phyloP scores from a whole-genome alignment of 2,888 invertebrate genomes.

The Oxytorus armatus region DNA sequence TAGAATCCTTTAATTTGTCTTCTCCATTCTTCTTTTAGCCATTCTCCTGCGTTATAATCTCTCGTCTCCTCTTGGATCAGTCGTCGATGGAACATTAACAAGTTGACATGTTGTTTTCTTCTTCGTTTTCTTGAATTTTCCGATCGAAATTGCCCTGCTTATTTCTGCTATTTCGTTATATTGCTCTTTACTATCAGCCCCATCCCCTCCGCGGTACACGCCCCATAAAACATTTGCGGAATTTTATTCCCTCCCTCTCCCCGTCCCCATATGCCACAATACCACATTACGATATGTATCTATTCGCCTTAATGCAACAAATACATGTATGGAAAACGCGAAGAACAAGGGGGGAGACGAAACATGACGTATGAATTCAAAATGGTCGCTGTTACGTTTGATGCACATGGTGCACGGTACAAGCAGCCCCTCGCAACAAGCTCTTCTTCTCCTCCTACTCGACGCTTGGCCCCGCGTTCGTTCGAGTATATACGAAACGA shows the following conservation, averaged over 20 bases:
- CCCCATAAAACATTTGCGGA: slow-evolving; percentile 54
- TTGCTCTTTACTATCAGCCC: not conserved
- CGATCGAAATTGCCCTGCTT: not conserved
- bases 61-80: not conserved
- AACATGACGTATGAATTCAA: slow-evolving; percentile 77
- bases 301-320: slow-evolving; percentile 26
- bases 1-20: slow-evolving; percentile 2
- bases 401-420: slow-evolving; percentile 68
- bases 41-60: not conserved
- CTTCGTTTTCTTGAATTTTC: not conserved
- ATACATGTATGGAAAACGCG: slow-evolving; percentile 18
- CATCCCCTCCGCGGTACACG: no score
- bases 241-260: slow-evolving; percentile 52
- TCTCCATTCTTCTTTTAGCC: not conserved
- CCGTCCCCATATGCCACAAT: slow-evolving; percentile 19
- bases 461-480: slow-evolving; percentile 67
- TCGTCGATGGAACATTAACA: no score
- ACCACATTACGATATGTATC: not conserved
- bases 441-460: slow-evolving; percentile 31
- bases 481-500: slow-evolving; percentile 61
- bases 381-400: slow-evolving; percentile 76
- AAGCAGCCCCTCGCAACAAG: slow-evolving; percentile 53
- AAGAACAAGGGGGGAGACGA: slow-evolving; percentile 55
- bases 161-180: slow-evolving; percentile 13
- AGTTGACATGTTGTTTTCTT: not conserved